phyloP scores from a whole-genome alignment of 2,888 invertebrate species.

The Pegoplata infirma region DNA sequence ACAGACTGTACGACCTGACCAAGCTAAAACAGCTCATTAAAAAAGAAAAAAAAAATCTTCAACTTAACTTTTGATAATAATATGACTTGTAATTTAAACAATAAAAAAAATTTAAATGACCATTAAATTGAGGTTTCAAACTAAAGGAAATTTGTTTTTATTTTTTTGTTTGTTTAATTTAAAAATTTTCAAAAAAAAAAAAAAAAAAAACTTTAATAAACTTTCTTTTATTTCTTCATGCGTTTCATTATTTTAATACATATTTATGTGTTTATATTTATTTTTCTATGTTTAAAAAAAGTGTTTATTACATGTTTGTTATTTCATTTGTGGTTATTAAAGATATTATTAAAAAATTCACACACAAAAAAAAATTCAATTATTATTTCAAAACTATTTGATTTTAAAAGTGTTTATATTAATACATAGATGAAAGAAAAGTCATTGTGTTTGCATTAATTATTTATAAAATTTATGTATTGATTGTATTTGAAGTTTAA shows the following conservation, averaged over 20 bases:
- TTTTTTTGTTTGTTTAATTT: too few relatives aligned
- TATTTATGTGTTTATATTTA: neutral
- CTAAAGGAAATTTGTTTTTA: neutral
- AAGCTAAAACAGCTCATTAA: neutral
- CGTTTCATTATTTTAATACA: neutral
- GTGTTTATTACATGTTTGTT: neutral
- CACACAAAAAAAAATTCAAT: neutral
- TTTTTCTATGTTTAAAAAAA: neutral
- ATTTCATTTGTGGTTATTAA: neutral
- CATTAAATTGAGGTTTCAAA: neutral
- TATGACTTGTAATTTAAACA: neutral
- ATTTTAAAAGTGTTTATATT: too few relatives aligned
- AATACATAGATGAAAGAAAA: too few relatives aligned
- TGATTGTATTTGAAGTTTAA: too few relatives aligned
- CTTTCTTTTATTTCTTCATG: conserved; percentile 30
- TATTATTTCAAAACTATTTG: neutral
- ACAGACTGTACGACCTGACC: neutral
- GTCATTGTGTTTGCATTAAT: too few relatives aligned
- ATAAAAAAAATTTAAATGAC: neutral
- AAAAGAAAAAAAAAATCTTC: too few relatives aligned
- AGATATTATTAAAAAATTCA: neutral
- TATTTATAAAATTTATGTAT: too few relatives aligned
- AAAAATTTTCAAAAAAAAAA: conserved; percentile 11
- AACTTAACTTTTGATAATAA: neutral
- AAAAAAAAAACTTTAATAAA: conserved; percentile 25